Base-by-base conservation (phyloP, 2,113 vertebrate genomes). In the Phylloscopus trochiloides region DNA sequence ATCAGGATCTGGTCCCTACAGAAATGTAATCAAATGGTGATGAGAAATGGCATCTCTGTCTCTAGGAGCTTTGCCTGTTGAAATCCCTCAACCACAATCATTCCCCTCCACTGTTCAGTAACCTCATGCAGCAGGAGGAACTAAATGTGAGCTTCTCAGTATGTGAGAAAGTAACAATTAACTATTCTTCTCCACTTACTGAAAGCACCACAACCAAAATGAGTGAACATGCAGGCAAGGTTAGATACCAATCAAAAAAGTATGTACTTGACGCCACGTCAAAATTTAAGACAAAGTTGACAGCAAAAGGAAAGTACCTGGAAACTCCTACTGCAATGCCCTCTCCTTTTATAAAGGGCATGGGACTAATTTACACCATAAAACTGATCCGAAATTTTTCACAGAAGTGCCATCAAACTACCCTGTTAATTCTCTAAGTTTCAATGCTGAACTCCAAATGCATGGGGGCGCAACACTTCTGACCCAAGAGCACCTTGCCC, bases 261-360 rank as follows among this genome's bases (percentile, higher is more conserved):
- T 1, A 25, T 0, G 7, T 14, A 24, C 25, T 65, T 40, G 63
- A 83, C 2, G 3, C 52, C 38, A 73, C 4, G 1, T 17, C 42
- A 66, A 45, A 93, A 73, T 26, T 43, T n/a, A 50, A 34, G 8
- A 34, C 47, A 62, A 85, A 71, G 17, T 19, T 7, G 5, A 50
- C 28, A 89, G 36, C n/a, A 95, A 57, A 22, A 22, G 17, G 12
- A 63, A 86, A 72, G 31, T 40, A 84, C 42, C 36, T 61, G 34
- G 38, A 77, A 78, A 58, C 38, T 77, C 40, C 58, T 36, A 66
- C 11, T 57, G 12, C 43, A 43, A 24, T 43, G 20, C 29, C 21
- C 26, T 50, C n/a, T 57, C 11, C 24, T 65, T 80, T 70, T 28
- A 57, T 43, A 40, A 91, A 59, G 22, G 21, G 4, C 16, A 59